Base-by-base conservation (phyloP, 2,113 vertebrate species). In the Octodon degus region DNA sequence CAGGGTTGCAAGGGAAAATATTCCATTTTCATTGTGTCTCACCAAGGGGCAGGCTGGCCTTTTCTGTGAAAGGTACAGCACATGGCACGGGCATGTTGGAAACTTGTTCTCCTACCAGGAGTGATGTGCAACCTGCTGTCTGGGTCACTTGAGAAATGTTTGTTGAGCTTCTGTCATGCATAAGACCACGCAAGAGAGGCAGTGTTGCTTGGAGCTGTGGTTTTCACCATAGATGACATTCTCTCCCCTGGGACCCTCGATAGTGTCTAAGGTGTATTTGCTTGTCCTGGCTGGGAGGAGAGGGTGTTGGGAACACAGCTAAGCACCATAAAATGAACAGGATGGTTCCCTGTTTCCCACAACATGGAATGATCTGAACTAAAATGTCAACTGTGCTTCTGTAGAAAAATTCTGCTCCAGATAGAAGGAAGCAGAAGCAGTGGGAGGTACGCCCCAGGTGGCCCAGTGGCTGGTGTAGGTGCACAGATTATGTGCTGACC, bases 1-100 rank as follows among this genome's bases (percentile, higher is more conserved):
- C 98, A 98, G 97, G 95, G 90, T 94, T 98, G 97, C 95, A 16
- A 76, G 97, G 97, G 97, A 96, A 96, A 98, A 98, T 95, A 98
- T 97, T 97, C 95, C 95, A 96, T 98, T 98, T 98, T 97, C 90
- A 8, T 89, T 91, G 90, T 83, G 83, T 95, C 96, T 91, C 65
- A 93, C 97, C 82, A 90, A 97, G 97, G 65, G 68, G 62, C 27
- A 6, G 53, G 86, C 91, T 95, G 67, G 63, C 34, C 86, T 97
- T 97, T 87, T 94, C 92, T 70, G 96, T 60, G 86, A 93, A 82
- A 22, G 77, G 97, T 93, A 70, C 40, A 40, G 96, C 47, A 86
- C 65, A 67, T 0, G 1, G 53, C 96, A 72, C 74, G 74, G 86
- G 94, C 93, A 63, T 32, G 76, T 96, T 91, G 97, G 93, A 95